Conservation (phyloP, 2,888 invertebrate genomes). For the Amphipoea oculea region DNA sequence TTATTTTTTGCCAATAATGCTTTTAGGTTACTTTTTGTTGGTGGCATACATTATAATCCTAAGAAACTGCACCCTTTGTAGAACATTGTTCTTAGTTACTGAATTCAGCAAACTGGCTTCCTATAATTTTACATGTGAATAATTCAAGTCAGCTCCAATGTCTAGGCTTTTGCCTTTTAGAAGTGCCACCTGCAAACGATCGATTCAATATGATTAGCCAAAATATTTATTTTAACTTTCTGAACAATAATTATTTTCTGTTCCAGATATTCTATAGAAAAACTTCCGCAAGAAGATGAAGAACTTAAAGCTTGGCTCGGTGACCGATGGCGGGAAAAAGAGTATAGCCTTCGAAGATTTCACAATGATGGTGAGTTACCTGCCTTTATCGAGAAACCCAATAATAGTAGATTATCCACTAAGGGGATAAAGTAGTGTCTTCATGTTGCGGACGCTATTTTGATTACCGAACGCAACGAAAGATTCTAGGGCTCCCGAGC, state of each 20-base stretch:
- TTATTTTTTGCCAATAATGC: not conserved
- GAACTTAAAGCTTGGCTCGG: slow-evolving; percentile 92
- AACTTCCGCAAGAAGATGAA: slow-evolving; percentile 91
- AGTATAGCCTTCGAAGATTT: slow-evolving; percentile 91
- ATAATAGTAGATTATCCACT: not conserved
- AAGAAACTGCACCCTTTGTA: not conserved
- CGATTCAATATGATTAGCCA: not conserved
- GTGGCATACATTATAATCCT: not conserved
- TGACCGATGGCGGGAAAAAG: slow-evolving; percentile 92
- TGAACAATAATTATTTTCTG: not conserved
- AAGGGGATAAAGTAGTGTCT: too few species aligned
- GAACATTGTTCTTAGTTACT: not conserved
- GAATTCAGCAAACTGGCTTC: not conserved
- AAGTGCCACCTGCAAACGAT: slow-evolving; percentile 5
- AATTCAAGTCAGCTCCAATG: not conserved
- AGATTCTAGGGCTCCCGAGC: too few species aligned
- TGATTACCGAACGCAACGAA: too few species aligned
- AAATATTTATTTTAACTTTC: not conserved
- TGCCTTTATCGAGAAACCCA: not conserved
- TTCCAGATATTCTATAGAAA: slow-evolving; percentile 90
- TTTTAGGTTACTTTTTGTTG: not conserved
- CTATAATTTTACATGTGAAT: not conserved
- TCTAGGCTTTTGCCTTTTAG: not conserved
- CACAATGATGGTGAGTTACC: slow-evolving; percentile 85
- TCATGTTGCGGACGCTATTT: too few species aligned